Evolutionary conservation across 1,140 invertebrate species (phyloP).

Genomic region (Telenomus remus): DNA sequence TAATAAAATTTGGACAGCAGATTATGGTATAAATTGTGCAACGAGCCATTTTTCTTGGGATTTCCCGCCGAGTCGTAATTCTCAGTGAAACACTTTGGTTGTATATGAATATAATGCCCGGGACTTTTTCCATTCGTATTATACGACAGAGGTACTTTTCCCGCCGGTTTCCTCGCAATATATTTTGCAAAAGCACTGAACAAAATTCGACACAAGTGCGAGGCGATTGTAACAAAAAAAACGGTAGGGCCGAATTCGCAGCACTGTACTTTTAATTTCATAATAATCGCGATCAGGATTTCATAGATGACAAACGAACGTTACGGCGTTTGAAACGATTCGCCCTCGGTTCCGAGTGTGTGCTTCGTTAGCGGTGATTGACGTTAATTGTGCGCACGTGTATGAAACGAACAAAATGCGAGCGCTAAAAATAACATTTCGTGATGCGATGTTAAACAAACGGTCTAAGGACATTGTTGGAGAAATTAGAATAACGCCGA

Average conservation of each 20-base stretch:
- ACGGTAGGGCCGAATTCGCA: conserved; percentile 41
- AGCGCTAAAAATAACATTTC: conserved; percentile 4
- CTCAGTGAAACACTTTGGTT: conserved; percentile 36
- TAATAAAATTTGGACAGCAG: conserved; percentile 37
- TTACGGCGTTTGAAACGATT: conserved; percentile 31
- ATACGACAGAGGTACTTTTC: conserved; percentile 34
- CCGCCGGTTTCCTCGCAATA: conserved; percentile 45
- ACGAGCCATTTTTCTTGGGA: conserved; percentile 40
- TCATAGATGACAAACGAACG: conserved; percentile 50
- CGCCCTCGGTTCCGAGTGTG: conserved; percentile 16
- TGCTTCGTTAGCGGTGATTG: conserved; percentile 22
- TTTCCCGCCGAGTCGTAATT: conserved; percentile 36
- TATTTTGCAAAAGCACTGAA: conserved; percentile 39
- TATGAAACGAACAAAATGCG: conserved; percentile 10
- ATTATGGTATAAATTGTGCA: conserved; percentile 43
- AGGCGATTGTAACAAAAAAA: conserved; percentile 41
- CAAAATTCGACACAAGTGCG: conserved; percentile 49
- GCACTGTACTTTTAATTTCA: conserved; percentile 10
- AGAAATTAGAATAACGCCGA: neutral
- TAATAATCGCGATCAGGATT: conserved; percentile 35
- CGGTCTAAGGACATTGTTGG: neutral
- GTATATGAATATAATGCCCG: conserved; percentile 51
- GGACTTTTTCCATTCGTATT: conserved; percentile 50
- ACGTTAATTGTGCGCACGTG: conserved; percentile 36
- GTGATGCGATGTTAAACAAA: conserved; percentile 7